These are phyloP conservation scores for Scomberomorus guttatus DNA, from an alignment of 2,797 vertebrate genomes.

Conservation along the genomic window DNA sequence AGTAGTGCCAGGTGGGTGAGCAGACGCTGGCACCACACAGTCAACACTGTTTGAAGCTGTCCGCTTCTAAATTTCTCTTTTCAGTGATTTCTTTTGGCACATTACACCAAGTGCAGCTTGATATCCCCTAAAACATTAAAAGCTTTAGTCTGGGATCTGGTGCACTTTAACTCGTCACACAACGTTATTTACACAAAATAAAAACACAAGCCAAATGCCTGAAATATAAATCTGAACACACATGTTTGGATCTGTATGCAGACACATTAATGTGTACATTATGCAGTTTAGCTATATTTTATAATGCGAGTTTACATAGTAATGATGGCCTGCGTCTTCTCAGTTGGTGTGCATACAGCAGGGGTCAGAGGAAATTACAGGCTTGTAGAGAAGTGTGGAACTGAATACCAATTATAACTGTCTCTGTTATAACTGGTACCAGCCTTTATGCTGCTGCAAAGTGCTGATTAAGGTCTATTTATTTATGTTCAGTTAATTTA, in stretches of 20 bases:
- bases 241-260: slow-evolving; percentile 31
- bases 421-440: slow-evolving; percentile 60
- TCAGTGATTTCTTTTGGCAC: slow-evolving; percentile 76
- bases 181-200: slow-evolving; percentile 72
- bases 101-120: slow-evolving; percentile 67
- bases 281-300: slow-evolving; percentile 52
- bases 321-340: slow-evolving; percentile 72
- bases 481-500: slow-evolving; percentile 64
- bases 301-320: slow-evolving; percentile 62
- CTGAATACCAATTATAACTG: slow-evolving; percentile 68
- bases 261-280: slow-evolving; percentile 20
- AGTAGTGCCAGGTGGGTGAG: slow-evolving; percentile 97
- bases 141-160: slow-evolving; percentile 64
- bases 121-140: slow-evolving; percentile 70
- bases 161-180: slow-evolving; percentile 62
- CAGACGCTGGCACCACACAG: slow-evolving; percentile 75
- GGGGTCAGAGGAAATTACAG: slow-evolving; percentile 77
- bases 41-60: slow-evolving; percentile 75
- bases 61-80: slow-evolving; percentile 73
- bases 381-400: slow-evolving; percentile 62
- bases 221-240: slow-evolving; percentile 27
- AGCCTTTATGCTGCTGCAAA: slow-evolving; percentile 56
- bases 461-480: slow-evolving; percentile 68
- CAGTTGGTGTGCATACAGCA: slow-evolving; percentile 59
- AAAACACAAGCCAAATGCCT: slow-evolving; percentile 53